A percentile compares a stretch with the other conserved stretches of the same genome.
These are phyloP conservation scores for Hyphantria cunea DNA, from an alignment of 1,140 invertebrate genomes.

Conservation along the genomic window DNA sequence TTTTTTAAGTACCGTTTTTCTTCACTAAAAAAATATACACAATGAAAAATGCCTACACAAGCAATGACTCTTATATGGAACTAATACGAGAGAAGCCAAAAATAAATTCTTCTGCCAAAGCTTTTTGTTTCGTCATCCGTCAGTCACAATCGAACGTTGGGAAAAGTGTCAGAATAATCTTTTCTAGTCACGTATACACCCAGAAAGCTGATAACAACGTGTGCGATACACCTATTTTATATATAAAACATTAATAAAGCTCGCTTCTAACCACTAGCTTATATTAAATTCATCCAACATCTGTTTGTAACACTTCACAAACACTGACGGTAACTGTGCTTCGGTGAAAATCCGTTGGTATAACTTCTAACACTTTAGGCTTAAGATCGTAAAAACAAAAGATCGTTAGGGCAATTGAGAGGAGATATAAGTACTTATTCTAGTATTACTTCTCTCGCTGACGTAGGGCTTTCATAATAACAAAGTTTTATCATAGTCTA, in stretches of 20 bases:
- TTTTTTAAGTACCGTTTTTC: too few species aligned
- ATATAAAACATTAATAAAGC: constrained; percentile 22
- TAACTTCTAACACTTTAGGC: constrained; percentile 5
- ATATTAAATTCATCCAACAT: constrained; percentile 30
- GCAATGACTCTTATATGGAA: background rate
- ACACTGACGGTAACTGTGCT: constrained; percentile 1
- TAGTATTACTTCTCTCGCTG: constrained; percentile 16
- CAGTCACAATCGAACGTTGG: constrained; percentile 23
- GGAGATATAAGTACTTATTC: constrained; percentile 19
- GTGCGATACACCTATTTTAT: constrained; percentile 13
- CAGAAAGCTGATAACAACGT: constrained; percentile 9
- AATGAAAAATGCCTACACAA: too few species aligned
- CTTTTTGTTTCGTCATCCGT: constrained; percentile 16
- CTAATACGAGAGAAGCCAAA: constrained; percentile 3
- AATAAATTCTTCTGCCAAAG: constrained; percentile 8
- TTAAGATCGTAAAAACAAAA: constrained; percentile 21
- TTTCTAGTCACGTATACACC: constrained; percentile 20
- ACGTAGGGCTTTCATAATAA: constrained; percentile 24
- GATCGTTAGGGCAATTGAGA: constrained; percentile 25
- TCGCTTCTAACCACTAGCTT: constrained; percentile 16
- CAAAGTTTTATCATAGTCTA: background rate
- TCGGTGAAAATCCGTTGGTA: constrained; percentile 21
- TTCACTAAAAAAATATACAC: too few species aligned
- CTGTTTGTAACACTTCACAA: constrained; percentile 28
- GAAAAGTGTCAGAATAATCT: constrained; percentile 21